Evolutionary conservation across 2,888 invertebrate species (phyloP), one percentile per base, ranked within the genome.

Genomic region (Pristionchus exspectatus): DNA sequence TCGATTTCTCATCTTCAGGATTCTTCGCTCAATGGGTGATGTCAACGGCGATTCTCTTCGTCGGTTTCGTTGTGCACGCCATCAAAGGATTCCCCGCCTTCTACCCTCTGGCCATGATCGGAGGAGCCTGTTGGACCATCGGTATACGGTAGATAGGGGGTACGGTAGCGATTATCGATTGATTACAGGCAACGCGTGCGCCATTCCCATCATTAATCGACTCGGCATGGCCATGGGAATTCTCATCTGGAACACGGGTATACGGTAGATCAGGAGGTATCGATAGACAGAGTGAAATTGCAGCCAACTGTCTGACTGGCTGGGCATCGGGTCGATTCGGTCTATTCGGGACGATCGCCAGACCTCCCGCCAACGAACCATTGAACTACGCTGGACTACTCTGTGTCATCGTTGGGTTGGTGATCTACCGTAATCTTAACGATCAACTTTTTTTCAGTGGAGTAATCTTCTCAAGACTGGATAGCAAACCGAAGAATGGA

Each of bases 1-100:
- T 44, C 54, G 81, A 84, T 56, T 59, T 27, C 21, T 24, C n/a
- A 0, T 56, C 16, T 27, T 77, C 92, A 96, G 96, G 96, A 16
- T 94, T 96, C 93, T 96, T 96, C 92, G 96, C 96, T 92, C 96
- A 96, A 93, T 96, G 95, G 95, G 92, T 96, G 66, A 93, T 96
- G 91, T 95, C 96, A 90, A 93, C 93, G 66, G 95, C 95, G 30
- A 95, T 96, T 66, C 95, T 96, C 91, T 77, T 94, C 74, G 93
- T 95, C 54, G 96, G 96, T 24, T 92, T 94, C 27, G 92, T 95
- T n/a, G 94, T 95, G 1, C 95, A 95, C 91, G 91, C 94, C 16
- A 93, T 95, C 44, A 91, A 94, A 56, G 92, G 93, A 12, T 95
- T 95, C 87, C 95, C 95, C 4, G 93, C 91, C 63, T 96, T 96